phyloP scores from a whole-genome alignment of 2,888 invertebrate genomes.

The Eudasyphora cyanicolor region DNA sequence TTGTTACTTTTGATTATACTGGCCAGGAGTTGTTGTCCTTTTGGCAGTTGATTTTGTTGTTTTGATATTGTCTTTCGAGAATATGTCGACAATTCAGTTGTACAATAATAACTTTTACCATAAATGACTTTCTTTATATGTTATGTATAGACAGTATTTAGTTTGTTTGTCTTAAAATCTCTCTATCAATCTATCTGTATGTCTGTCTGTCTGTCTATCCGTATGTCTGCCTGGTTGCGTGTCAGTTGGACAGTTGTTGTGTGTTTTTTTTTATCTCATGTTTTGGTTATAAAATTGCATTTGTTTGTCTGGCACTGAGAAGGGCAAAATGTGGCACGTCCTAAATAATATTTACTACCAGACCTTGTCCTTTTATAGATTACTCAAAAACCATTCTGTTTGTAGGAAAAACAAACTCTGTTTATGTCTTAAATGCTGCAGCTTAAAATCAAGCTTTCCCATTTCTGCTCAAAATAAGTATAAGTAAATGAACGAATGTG shows the following conservation, averaged over 20 bases:
- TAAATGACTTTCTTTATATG: slow-evolving; percentile 46
- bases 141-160: not conserved
- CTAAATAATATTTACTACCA: too few relatives aligned
- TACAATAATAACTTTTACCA: slow-evolving; percentile 53
- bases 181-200: not conserved
- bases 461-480: not conserved
- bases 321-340: not conserved
- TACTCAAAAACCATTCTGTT: too few relatives aligned
- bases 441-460: not conserved
- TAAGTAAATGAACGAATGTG: slow-evolving; percentile 12
- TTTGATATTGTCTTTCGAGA: not conserved
- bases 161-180: slow-evolving; percentile 12
- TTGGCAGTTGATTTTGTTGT: not conserved
- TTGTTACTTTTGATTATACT: slow-evolving; percentile 1
- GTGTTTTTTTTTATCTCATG: not conserved
- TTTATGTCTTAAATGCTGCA: too few relatives aligned
- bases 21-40: slow-evolving; percentile 31
- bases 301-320: not conserved
- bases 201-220: slow-evolving; percentile 16
- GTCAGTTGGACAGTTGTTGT: slow-evolving; percentile 41
- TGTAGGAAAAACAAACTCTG: not conserved
- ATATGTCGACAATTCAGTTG: slow-evolving; percentile 40
- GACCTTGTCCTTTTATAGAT: too few relatives aligned
- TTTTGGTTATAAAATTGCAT: not conserved
- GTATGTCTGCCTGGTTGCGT: slow-evolving; percentile 20